phyloP scores from a whole-genome alignment of 1,140 invertebrate species.

The Thaumatotibia leucotreta region DNA sequence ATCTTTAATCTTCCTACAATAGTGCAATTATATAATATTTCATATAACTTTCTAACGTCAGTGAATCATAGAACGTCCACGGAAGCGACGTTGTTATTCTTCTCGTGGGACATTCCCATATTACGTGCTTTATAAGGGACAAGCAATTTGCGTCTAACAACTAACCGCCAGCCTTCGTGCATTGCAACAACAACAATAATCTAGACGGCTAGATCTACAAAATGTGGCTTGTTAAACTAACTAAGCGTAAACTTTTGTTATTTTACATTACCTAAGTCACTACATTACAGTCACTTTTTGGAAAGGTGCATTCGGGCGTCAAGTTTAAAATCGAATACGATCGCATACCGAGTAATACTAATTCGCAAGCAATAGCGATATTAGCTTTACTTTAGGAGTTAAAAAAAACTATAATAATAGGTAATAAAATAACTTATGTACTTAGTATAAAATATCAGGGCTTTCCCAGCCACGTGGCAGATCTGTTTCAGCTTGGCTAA shows the following conservation, averaged over 20 bases:
- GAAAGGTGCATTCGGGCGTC: no score
- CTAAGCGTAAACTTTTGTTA: background rate
- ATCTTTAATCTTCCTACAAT: no score
- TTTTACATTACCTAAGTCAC: no score
- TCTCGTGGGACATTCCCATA: conserved; percentile 6
- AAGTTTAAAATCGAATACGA: no score
- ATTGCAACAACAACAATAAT: background rate
- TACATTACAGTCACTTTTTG: no score
- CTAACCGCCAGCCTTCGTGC: background rate
- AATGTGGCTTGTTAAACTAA: background rate
- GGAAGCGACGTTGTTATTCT: background rate
- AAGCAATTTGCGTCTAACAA: background rate
- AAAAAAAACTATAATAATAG: no score
- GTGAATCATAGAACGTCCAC: background rate
- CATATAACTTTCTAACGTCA: background rate
- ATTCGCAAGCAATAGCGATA: no score
- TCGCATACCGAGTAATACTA: no score
- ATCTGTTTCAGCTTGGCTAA: background rate
- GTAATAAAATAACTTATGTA: background rate
- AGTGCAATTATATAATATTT: no score
- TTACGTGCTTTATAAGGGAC: background rate
- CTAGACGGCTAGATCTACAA: background rate
- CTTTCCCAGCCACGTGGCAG: conserved; percentile 1
- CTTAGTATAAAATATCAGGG: background rate
- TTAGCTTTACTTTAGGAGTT: background rate